Evolutionary conservation across 2,888 invertebrate species (phyloP).

Genomic region (Furcula furcula): DNA sequence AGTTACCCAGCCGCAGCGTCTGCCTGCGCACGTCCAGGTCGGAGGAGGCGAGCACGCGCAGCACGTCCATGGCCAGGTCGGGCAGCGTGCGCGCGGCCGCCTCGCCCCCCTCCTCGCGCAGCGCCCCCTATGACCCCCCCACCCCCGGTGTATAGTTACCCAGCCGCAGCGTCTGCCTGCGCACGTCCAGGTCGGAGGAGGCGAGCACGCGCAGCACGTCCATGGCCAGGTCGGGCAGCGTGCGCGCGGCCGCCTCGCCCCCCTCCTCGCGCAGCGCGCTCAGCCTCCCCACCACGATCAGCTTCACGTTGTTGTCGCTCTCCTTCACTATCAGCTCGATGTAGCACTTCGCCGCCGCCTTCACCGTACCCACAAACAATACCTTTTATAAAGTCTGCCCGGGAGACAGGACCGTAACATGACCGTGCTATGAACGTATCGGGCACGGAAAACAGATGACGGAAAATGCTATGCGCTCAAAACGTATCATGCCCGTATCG

Average conservation of each 20-base stretch:
- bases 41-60: constrained; percentile 82
- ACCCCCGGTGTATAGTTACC: constrained; percentile 64
- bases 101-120: no score
- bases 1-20: constrained; percentile 86
- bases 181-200: constrained; percentile 96
- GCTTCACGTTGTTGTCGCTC: constrained; percentile 99
- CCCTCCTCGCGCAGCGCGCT: constrained; percentile 93
- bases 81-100: no score
- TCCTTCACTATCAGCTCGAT: constrained; percentile 99
- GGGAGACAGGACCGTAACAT: no score
- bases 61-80: constrained; percentile 21
- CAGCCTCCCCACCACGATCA: constrained; percentile 97
- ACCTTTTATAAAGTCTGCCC: no score
- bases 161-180: constrained; percentile 91
- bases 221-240: constrained; percentile 95
- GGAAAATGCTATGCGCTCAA: no score
- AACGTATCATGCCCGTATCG: no score
- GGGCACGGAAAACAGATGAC: no score
- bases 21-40: constrained; percentile 97
- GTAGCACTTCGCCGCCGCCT: constrained; percentile 98
- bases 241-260: constrained; percentile 90
- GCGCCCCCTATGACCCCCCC: no score
- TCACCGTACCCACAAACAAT: no score
- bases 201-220: constrained; percentile 97
- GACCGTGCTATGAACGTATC: no score